Conservation (phyloP, 1,140 invertebrate species). For the Chlorops oryzae region DNA sequence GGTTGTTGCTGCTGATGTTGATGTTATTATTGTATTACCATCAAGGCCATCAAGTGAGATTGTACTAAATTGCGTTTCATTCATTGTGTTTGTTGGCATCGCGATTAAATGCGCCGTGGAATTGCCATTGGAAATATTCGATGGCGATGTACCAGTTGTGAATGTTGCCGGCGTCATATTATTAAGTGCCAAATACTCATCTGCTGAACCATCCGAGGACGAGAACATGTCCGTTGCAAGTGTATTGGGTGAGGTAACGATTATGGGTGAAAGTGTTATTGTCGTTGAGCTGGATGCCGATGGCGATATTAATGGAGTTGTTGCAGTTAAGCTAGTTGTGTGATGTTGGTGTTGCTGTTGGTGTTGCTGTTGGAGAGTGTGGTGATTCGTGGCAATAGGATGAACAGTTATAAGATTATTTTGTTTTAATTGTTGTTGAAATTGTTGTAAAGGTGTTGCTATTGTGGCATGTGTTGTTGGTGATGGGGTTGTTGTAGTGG, state of each 20-base stretch:
- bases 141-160: no score
- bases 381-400: neutral
- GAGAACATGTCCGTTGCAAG: constrained; percentile 11
- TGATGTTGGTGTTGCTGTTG: neutral
- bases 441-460: constrained; percentile 6
- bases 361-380: no score
- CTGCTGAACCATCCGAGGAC: constrained; percentile 10
- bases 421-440: constrained; percentile 11
- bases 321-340: neutral
- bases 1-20: neutral
- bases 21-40: no score
- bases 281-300: constrained; percentile 2
- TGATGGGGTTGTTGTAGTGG: constrained; percentile 3
- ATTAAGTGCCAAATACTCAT: no score
- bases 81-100: no score
- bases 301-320: constrained; percentile 6
- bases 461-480: constrained; percentile 6
- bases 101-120: no score
- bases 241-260: constrained; percentile 9
- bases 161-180: no score
- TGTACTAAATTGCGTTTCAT: no score
- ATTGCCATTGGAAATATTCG: no score
- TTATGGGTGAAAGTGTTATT: constrained; percentile 16
- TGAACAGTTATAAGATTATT: constrained; percentile 10
- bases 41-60: no score